Percentiles rank a stretch among this genome's conserved stretches.
phyloP scores from a whole-genome alignment of 1,140 invertebrate genomes.

The Aphaenogaster rudis region DNA sequence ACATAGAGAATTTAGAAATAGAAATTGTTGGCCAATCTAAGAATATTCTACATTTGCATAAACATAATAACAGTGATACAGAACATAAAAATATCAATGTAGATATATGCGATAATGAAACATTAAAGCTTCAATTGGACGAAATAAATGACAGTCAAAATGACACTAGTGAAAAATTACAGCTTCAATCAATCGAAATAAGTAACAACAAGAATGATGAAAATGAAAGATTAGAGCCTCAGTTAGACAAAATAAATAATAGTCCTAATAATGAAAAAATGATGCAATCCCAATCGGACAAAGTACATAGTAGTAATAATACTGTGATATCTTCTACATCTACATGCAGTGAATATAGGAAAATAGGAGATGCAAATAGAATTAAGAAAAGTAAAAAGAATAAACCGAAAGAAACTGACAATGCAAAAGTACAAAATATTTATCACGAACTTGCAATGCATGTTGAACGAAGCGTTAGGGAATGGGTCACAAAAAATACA shows the following conservation, averaged over 20 bases:
- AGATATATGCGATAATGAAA: constrained; percentile 1
- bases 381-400: constrained; percentile 32
- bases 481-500: constrained; percentile 86
- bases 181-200: neutral
- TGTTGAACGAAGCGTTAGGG: constrained; percentile 82
- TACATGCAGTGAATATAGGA: neutral
- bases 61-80: neutral
- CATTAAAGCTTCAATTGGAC: neutral
- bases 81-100: constrained; percentile 1
- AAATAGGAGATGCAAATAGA: constrained; percentile 38
- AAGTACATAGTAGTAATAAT: constrained; percentile 2
- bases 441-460: constrained; percentile 71
- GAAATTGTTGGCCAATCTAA: neutral
- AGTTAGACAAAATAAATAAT: neutral
- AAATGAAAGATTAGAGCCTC: constrained; percentile 4
- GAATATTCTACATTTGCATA: neutral
- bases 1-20: constrained; percentile 37
- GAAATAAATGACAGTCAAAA: neutral
- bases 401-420: constrained; percentile 51
- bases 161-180: neutral
- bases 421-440: constrained; percentile 43
- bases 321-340: neutral
- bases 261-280: neutral
- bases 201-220: neutral
- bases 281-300: neutral